Evolutionary conservation across 1,140 invertebrate genomes (phyloP), one percentile per base, ranked within the genome.

Genomic region (Bombus ignitus): DNA sequence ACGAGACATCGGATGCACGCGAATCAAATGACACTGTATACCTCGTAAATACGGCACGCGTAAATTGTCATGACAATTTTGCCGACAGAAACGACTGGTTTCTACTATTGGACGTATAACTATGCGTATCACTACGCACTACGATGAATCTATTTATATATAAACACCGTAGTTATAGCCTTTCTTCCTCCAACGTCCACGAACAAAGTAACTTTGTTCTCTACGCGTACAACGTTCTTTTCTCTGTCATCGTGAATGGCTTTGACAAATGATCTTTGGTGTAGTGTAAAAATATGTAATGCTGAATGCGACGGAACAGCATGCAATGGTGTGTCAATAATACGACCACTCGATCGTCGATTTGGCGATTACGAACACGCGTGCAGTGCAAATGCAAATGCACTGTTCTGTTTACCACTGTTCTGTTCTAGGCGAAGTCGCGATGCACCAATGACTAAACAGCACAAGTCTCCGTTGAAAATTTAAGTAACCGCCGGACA

Each of bases 131-230:
- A 65, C 72, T 57, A 72, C 59, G 53, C 83, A 53, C 74, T 12
- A 78, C 44, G 44, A 28, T 57, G 15, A 76, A 87, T 90, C 89
- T 91, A 87, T 91, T 91, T 90, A 91, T 91, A 91, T 47, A 25
- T 81, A 77, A 77, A 79, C 81, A 85, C 73, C 35, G 53, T 37
- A 18, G 3, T 80, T 73, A n/a, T 62, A 72, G 57, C 42, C 57
- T 62, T 62, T 62, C 32, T 35, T 47, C 35, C 73, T 62, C 76
- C 68, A 89, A 85, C 68, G 42, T 81, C 78, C 76, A 79, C 72
- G 87, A 88, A 90, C 77, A 83, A 88, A 91, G 81, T 79, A 28
- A 47, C 37, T 74, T 65, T 77, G 42, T 75, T 66, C 44, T 53
- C 66, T 80, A 28, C 12, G 80, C 72, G 80, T 66, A 28, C 15